Conservation (phyloP, 2,797 vertebrate species). For the Paratrypauchen microcephalus region DNA sequence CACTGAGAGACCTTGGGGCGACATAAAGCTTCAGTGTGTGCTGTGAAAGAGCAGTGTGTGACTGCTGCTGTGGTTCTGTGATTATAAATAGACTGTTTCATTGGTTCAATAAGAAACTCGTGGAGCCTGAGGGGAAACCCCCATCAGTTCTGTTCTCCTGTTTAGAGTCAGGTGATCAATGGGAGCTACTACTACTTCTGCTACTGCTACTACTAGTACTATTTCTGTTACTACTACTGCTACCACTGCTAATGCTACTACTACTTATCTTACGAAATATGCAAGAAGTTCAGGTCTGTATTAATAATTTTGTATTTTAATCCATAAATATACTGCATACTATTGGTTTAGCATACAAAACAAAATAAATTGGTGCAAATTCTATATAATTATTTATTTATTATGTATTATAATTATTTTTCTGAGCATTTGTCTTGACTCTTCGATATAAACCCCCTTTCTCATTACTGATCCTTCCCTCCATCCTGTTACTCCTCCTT, state of each 20-base stretch:
- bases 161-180: not conserved
- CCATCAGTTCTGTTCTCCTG: conserved; percentile 8
- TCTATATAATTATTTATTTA: too few relatives aligned
- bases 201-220: not conserved
- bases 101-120: conserved; percentile 54
- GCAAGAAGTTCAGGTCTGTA: too few relatives aligned
- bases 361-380: not conserved
- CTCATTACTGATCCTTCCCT: not conserved
- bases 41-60: conserved; percentile 47
- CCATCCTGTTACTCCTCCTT: not conserved
- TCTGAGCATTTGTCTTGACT: not conserved
- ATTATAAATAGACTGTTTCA: conserved; percentile 66
- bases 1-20: conserved; percentile 46
- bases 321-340: not conserved
- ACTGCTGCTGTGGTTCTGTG: conserved; percentile 32
- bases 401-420: too few relatives aligned
- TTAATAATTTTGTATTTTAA: too few relatives aligned
- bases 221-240: too few relatives aligned
- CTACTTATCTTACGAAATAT: too few relatives aligned
- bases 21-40: conserved; percentile 61
- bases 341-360: not conserved
- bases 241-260: too few relatives aligned
- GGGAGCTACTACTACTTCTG: not conserved
- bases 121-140: conserved; percentile 29
- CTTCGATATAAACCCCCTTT: not conserved